phyloP scores from a whole-genome alignment of 2,888 invertebrate genomes.

The Tenthredo notha region DNA sequence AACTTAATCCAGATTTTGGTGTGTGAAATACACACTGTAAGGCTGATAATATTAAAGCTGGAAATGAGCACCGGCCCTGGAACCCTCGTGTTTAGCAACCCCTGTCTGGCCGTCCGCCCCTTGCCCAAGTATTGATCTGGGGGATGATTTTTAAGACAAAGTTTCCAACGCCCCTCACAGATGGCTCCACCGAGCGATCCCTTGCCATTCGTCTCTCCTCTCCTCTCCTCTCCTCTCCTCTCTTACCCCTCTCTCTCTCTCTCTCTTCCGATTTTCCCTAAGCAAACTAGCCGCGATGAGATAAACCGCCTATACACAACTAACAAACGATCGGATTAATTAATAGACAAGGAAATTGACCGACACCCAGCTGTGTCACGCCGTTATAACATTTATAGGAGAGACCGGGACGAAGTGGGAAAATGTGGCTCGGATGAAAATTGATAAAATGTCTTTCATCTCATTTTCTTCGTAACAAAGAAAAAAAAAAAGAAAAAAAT shows the following conservation, averaged over 20 bases:
- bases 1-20: conserved; percentile 12
- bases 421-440: too few species aligned
- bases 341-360: conserved; percentile 35
- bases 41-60: conserved; percentile 40
- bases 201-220: conserved; percentile 35
- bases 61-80: conserved; percentile 51
- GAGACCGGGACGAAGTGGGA: too few species aligned
- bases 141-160: conserved; percentile 74
- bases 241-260: conserved; percentile 28
- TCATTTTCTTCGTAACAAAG: too few species aligned
- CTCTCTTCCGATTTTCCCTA: not conserved
- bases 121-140: conserved; percentile 71
- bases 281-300: conserved; percentile 22
- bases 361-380: not conserved
- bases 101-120: conserved; percentile 62
- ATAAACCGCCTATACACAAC: conserved; percentile 1
- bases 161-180: conserved; percentile 68
- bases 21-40: not conserved
- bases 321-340: conserved; percentile 29
- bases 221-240: conserved; percentile 10
- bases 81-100: conserved; percentile 62
- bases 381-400: not conserved
- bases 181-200: conserved; percentile 69
- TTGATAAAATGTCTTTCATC: too few species aligned
- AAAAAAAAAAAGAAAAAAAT: too few species aligned